phyloP scores from a whole-genome alignment of 2,888 invertebrate species.

The Campoplex capitator region DNA sequence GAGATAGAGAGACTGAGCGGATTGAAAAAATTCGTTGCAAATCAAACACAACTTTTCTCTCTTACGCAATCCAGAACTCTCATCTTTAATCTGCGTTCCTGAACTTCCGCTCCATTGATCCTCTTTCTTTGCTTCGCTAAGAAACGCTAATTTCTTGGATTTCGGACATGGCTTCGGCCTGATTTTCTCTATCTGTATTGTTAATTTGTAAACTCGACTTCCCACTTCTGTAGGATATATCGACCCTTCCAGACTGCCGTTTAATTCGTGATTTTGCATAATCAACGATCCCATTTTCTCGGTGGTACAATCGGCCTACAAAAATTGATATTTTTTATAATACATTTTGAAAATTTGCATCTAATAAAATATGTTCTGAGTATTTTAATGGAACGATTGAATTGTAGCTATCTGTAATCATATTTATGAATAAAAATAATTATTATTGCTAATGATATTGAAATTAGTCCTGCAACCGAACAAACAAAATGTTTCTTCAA shows the following conservation, averaged over 20 bases:
- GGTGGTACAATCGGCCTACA: slow-evolving; percentile 42
- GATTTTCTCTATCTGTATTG: slow-evolving; percentile 80
- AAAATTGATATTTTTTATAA: neutral
- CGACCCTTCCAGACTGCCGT: slow-evolving; percentile 42
- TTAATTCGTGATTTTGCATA: slow-evolving; percentile 32
- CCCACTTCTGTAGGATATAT: slow-evolving; percentile 35
- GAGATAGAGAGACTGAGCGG: slow-evolving; percentile 69
- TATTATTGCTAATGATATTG: no score
- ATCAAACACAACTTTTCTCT: slow-evolving; percentile 73
- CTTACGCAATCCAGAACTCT: slow-evolving; percentile 46
- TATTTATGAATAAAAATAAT: no score
- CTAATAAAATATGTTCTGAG: no score
- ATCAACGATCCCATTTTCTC: slow-evolving; percentile 46
- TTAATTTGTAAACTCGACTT: slow-evolving; percentile 75
- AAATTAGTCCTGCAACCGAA: neutral
- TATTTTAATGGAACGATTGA: no score
- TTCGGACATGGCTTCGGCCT: slow-evolving; percentile 75
- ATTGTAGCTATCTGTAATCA: no score
- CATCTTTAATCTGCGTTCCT: slow-evolving; percentile 32
- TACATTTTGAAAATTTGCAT: neutral
- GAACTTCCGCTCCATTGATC: slow-evolving; percentile 48
- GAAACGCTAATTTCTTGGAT: slow-evolving; percentile 69
- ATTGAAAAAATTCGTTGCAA: slow-evolving; percentile 73
- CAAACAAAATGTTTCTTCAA: neutral
- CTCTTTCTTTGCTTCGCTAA: slow-evolving; percentile 39